These are phyloP conservation scores for Chionoecetes opilio DNA, from an alignment of 1,140 invertebrate genomes.

Conservation along the genomic window DNA sequence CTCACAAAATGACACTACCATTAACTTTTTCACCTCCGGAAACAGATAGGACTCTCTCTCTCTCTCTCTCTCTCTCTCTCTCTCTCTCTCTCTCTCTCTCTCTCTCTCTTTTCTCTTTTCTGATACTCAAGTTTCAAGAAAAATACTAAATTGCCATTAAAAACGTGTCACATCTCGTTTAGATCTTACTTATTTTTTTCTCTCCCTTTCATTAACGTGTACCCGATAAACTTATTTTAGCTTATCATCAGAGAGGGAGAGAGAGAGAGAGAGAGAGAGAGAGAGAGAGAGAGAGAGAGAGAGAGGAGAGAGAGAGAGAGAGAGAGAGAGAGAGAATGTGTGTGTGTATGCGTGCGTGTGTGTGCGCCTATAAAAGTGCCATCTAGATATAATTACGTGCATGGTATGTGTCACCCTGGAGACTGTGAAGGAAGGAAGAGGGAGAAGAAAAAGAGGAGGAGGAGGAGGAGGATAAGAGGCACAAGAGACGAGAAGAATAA, in stretches of 20 bases:
- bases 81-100: not conserved
- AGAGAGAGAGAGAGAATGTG: conserved; percentile 10
- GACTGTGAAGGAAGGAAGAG: not conserved
- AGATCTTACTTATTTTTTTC: no score
- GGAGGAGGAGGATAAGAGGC: no score
- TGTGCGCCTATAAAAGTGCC: not conserved
- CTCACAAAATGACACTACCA: not conserved
- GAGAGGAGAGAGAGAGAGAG: conserved; percentile 7
- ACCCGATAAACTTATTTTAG: not conserved
- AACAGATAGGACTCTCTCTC: not conserved
- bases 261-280: not conserved
- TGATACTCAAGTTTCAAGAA: no score
- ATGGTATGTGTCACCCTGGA: not conserved
- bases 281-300: conserved; percentile 21
- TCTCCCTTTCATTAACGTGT: not conserved
- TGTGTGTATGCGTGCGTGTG: not conserved
- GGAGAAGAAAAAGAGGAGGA: no score
- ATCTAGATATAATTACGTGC: not conserved
- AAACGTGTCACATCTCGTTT: no score
- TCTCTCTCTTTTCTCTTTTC: no score
- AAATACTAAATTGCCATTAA: no score
- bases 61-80: not conserved
- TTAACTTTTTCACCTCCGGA: conserved; percentile 28
- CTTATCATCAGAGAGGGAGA: not conserved
- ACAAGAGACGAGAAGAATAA: no score